Evolutionary conservation across 2,888 invertebrate species (phyloP), one percentile per base, ranked within the genome.

Genomic region (Melipona beecheii): DNA sequence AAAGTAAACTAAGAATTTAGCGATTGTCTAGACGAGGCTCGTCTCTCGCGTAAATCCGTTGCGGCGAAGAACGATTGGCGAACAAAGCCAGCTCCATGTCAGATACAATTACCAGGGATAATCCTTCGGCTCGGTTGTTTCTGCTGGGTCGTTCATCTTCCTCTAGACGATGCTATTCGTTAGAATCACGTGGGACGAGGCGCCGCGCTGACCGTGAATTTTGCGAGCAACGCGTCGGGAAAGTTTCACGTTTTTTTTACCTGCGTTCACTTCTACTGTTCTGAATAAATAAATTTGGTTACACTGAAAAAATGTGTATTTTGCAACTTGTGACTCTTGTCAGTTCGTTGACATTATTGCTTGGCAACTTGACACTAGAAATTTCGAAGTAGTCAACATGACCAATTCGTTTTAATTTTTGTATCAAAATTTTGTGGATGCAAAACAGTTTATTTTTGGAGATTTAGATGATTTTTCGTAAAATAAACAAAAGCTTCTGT

Each of bases 81-180:
- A 31, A 43, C 76, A 49, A 31, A 64, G 60, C 66, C 19, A 50
- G 24, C 27, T 52, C 19, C 64, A 62, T 54, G 76, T 62, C 71
- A 36, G 78, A 60, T 66, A 78, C 71, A 77, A 80, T 80, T 70
- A 77, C 58, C 49, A 64, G 27, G 50, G 66, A 62, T 77, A 73
- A 73, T 73, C 54, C 62, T 6, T 19, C 21, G 64, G 43, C 43
- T n/a, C 15, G 49, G 49, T 76, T 52, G 62, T 72, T 84, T 86
- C 76, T 81, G 73, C 24, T 49, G 24, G 75, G 50, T 54, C 73
- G 60, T 78, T 78, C 19, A 80, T 75, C 78, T 80, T 56, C 9
- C 49, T 60, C 54, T 69, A 75, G 73, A 43, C 81, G 70, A 87
- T 85, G 70, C 81, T 73, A 80, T 84, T 85, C 73, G 81, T 87